Base-by-base conservation (phyloP, 2,797 vertebrate species). In the Xenentodon cancila region DNA sequence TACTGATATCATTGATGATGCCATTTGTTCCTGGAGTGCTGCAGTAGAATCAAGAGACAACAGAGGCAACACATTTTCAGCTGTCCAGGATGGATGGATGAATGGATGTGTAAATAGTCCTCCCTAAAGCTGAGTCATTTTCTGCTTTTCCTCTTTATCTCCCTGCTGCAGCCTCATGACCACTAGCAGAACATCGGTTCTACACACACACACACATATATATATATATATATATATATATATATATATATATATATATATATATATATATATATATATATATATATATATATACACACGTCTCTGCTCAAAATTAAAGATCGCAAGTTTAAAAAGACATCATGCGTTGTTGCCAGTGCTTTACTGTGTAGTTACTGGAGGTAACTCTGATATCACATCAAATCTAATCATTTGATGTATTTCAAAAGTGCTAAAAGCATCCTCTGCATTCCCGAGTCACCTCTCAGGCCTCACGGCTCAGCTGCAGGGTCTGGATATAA, bases 131-230 rank as follows among this genome's bases (percentile, higher is more conserved):
- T 19, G 51, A 72, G 34, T 79, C 13, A 63, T 73, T 80, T 68
- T 46, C 59, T 49, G 1, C 40, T 59, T 63, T 60, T 25, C 59
- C 47, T 27, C 43, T 5, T 34, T 51, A 53, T 9, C 55, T 40
- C 68, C 59, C 30, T 11, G n/a, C 52, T 71, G 67, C 63, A 68
- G 53, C 34, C 52, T 76, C 37, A 57, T 45, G 22, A 50, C 58
- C 0, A 5, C 30, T 34, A 55, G 42, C 55, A 25, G 47, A 53
- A 22, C 49, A 54, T 56, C 25, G 34, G 52, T 37, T 19, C 53
- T 49, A 40, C 18, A 21, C 45, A 21, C 11, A 18, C 18, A 49
- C n/a, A n/a, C n/a, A n/a, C n/a, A n/a, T n/a, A n/a, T n/a, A n/a
- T n/a, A n/a, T n/a, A n/a, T n/a, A n/a, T n/a, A n/a, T n/a, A n/a